Base-by-base conservation (phyloP, 2,888 invertebrate genomes). In the Empis stercorea region DNA sequence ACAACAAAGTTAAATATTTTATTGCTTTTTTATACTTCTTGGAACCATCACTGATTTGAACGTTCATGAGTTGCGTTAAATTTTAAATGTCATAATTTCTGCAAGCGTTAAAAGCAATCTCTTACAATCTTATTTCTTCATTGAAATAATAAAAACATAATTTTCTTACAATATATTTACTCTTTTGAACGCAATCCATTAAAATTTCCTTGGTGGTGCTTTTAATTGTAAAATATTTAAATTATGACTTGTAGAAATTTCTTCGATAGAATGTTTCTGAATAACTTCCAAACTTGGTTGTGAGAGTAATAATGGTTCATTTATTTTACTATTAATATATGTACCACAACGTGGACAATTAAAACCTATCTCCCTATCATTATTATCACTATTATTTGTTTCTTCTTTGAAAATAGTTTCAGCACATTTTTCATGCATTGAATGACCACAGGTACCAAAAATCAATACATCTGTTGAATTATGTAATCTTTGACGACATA, bases 191-290 rank as follows among this genome's bases (percentile, higher is more conserved):
- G 4, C 2, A 27, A 27, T 27, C 2, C 3, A 16, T 57, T 54
- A 60, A 58, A 67, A 67, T 47, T 61, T 61, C 46, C 65, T 56
- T 23, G 69, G 66, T 10, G 68, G 68, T 6, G 68, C 65, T 54
- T 68, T 68, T 1, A 69, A 56, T 52, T 64, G 61, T 45, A 69
- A 55, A 10, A 58, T 53, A 23, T 63, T 63, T 49, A 62, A 54
- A 32, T 61, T 59, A 17, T 36, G 37, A 39, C 37, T 44, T 10
- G 13, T 14, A 42, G 16, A 32, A 38, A 37, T 45, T 7, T 4
- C 39, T 23, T 38, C 41, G 45, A 32, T 20, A 23, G 14, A 16
- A 30, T 30, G 36, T 32, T 30, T 10, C 11, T 47, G 5, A 27
- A 27, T 27, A 2, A 27, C 23, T 6, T 27, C 23, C 4, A 27